phyloP scores from a whole-genome alignment of 2,888 invertebrate genomes.

The Nomada flava region DNA sequence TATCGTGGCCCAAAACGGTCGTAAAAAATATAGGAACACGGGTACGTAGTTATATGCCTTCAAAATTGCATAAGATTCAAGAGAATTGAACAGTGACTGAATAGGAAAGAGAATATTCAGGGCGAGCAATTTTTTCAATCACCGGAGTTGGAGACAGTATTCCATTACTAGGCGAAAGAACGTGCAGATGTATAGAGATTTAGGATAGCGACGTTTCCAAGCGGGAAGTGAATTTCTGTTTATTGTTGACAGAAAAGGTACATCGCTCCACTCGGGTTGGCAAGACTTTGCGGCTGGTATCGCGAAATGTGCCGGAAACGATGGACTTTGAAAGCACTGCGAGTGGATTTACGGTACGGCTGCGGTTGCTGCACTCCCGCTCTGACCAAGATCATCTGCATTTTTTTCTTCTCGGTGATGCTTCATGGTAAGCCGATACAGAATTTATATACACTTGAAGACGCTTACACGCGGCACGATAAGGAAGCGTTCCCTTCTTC shows the following conservation, averaged over 20 bases:
- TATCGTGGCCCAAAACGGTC: no score
- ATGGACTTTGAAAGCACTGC: conserved; percentile 72
- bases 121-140: no score
- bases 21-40: no score
- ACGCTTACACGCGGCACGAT: conserved; percentile 3
- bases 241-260: conserved; percentile 44
- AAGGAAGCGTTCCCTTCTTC: conserved; percentile 1
- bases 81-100: no score
- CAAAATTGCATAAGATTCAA: no score
- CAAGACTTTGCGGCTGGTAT: conserved; percentile 42
- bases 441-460: conserved; percentile 16
- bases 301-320: conserved; percentile 79
- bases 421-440: conserved; percentile 74
- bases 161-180: background rate
- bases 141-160: background rate
- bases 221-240: conserved; percentile 44
- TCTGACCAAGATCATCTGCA: conserved; percentile 72
- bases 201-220: conserved; percentile 9
- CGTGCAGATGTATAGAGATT: conserved; percentile 15
- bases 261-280: conserved; percentile 30
- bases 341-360: conserved; percentile 71
- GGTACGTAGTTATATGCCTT: no score
- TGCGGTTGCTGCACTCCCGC: conserved; percentile 61
- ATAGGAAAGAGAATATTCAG: no score
- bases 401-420: conserved; percentile 74